Evolutionary conservation across 2,797 vertebrate genomes (phyloP).

Genomic region (Potorous gilbertii): DNA sequence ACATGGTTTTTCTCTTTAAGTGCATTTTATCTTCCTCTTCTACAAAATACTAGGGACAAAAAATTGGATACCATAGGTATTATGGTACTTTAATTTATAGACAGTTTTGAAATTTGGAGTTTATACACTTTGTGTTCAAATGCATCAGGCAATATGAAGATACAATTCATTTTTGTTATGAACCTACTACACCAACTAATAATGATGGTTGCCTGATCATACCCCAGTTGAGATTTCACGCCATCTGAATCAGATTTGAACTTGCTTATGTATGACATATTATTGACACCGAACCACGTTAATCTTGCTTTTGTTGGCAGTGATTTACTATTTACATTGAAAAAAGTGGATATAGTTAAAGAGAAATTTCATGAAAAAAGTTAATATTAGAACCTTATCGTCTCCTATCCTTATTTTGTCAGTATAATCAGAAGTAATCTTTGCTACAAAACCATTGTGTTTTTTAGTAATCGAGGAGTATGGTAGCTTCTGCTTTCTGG

Average conservation of each 20-base stretch:
- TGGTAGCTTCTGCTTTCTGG: neutral
- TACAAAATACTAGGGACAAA: too few relatives aligned
- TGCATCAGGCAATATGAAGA: neutral
- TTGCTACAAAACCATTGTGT: neutral
- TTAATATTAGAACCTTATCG: neutral
- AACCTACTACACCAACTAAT: neutral
- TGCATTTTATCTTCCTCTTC: too few relatives aligned
- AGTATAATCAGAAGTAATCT: neutral
- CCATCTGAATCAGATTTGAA: neutral
- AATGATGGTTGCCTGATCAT: neutral
- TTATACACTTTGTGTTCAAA: too few relatives aligned
- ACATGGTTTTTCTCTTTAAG: neutral
- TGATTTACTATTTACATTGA: neutral
- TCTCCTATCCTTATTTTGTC: neutral
- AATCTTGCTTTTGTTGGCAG: neutral
- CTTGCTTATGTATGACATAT: neutral
- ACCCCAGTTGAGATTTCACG: neutral
- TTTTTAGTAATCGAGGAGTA: neutral
- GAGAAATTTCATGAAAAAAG: neutral
- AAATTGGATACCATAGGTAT: too few relatives aligned
- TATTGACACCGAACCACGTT: neutral
- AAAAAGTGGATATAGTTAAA: neutral
- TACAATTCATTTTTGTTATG: neutral
- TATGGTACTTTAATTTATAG: too few relatives aligned
- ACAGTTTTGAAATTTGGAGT: too few relatives aligned